These are phyloP conservation scores for Dunckerocampus dactyliophorus DNA, from an alignment of 2,113 vertebrate species.

Conservation along the genomic window DNA sequence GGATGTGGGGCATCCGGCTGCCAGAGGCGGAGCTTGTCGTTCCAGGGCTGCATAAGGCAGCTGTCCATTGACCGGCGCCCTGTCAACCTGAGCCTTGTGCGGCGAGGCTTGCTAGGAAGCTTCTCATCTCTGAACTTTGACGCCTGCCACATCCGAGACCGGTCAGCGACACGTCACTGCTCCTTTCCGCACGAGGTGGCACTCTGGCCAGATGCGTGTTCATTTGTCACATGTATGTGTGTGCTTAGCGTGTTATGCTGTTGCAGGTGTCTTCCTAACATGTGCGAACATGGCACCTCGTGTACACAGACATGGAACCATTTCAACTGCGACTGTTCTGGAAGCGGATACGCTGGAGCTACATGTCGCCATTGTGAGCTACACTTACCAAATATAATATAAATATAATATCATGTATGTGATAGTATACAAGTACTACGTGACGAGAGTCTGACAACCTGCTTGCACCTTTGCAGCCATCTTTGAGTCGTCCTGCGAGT, in stretches of 20 bases:
- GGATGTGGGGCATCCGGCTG: constrained; percentile 81
- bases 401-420: no score
- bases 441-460: no score
- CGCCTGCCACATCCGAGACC: constrained; percentile 89
- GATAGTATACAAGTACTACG: no score
- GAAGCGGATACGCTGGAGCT: constrained; percentile 77
- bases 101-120: constrained; percentile 84
- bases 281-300: constrained; percentile 84
- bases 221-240: constrained; percentile 52
- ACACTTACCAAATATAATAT: not conserved
- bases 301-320: constrained; percentile 83
- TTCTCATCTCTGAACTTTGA: constrained; percentile 86
- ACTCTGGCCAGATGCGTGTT: no score
- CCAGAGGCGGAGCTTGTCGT: constrained; percentile 76
- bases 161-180: constrained; percentile 28
- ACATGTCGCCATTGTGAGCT: constrained; percentile 86
- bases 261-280: constrained; percentile 83
- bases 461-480: constrained; percentile 73
- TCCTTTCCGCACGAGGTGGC: no score
- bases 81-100: constrained; percentile 83
- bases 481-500: constrained; percentile 90
- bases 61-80: constrained; percentile 91
- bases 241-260: not conserved
- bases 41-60: constrained; percentile 90
- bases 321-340: constrained; percentile 81